Base-by-base conservation (phyloP, 2,113 vertebrate genomes). In the Trinectes maculatus region DNA sequence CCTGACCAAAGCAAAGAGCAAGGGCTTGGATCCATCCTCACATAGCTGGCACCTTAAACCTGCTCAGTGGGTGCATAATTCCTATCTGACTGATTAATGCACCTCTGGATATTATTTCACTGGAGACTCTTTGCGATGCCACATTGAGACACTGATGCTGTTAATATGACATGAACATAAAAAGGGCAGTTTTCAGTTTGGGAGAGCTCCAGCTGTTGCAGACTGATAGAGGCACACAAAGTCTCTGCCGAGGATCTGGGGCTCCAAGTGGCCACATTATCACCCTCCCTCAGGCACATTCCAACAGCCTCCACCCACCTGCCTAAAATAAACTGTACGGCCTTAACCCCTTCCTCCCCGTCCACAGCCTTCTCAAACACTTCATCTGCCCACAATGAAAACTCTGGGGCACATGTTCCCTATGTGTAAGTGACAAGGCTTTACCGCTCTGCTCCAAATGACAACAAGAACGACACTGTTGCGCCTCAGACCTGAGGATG, bases 251-350 rank as follows among this genome's bases (percentile, higher is more conserved):
- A 81, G 72, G 88, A 88, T 79, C 85, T 83, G 79, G 62, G 46
- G 71, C 87, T 85, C 79, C 76, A 79, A 84, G 68, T 85, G 84
- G 83, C 70, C 85, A 91, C 85, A 92, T 92, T 91, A 93, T 93
- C 90, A 89, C 86, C 80, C 84, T 76, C 77, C 90, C 87, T 89
- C 91, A 92, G 91, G 91, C 91, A 81, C 91, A 93, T 93, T 93
- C 91, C 89, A 87, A 56, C 81, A 42, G 88, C 86, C 85, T 89
- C 88, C 92, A 91, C 92, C 92, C 91, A 92, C 89, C 91, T 91
- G 85, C 91, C 87, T 82, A 89, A 93, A 93, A 93, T 92, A 91
- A 91, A 91, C 88, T 66, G 73, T 80, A 77, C 59, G 52, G 21
- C 47, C 31, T 92, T 91, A 91, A 93, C 88, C 87, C 88, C 43